A percentile compares a stretch with the other conserved stretches of the same genome.
Conservation (phyloP, 2,797 vertebrate genomes). For the Antrozous pallidus region DNA sequence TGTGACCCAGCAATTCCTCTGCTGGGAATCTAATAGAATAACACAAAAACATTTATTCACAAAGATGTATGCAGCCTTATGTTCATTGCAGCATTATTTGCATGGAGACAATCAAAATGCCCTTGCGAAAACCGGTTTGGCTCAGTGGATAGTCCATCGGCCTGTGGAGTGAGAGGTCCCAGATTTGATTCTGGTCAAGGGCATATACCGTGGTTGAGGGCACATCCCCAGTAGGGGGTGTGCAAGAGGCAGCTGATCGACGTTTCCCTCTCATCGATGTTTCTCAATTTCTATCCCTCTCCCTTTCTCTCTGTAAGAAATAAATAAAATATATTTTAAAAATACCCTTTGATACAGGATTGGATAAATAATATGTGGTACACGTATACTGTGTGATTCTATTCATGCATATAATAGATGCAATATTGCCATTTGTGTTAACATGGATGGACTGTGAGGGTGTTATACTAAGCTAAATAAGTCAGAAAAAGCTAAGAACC, state of each 20-base stretch:
- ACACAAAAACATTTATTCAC: neutral
- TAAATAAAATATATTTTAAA: no score
- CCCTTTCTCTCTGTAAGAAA: no score
- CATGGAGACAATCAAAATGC: neutral
- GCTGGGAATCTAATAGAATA: neutral
- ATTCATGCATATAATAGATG: neutral
- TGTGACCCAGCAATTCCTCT: neutral
- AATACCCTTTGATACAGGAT: neutral
- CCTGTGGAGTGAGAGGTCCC: no score
- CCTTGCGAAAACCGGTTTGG: no score
- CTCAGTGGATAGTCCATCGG: no score
- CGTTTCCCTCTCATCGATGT: no score
- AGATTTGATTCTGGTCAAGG: no score
- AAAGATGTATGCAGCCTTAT: neutral
- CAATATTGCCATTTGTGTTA: neutral
- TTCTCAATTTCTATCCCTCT: no score
- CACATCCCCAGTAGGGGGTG: no score
- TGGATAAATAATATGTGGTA: neutral
- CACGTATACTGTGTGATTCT: neutral
- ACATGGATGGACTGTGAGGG: neutral
- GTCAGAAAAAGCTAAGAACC: neutral
- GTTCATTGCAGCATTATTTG: neutral
- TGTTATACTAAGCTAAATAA: neutral
- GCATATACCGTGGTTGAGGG: no score
- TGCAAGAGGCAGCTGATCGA: no score